Evolutionary conservation across 2,888 invertebrate genomes (phyloP).

Genomic region (Pristionchus fissidentatus): DNA sequence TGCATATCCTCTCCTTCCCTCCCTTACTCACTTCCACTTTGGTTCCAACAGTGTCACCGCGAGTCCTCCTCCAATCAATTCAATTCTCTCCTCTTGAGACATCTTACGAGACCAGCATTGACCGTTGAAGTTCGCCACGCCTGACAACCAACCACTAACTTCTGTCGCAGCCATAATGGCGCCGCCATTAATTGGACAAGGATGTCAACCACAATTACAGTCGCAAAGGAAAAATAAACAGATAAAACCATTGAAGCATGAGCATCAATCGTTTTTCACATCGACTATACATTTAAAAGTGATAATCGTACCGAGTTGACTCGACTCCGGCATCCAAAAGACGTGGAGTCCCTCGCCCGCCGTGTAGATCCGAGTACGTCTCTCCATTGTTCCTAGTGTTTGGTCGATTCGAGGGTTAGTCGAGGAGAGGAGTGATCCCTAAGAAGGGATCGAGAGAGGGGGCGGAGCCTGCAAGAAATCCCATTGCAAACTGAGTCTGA

Average conservation of each 20-base stretch:
- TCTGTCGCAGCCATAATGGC: too few relatives aligned
- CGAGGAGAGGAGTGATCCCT: slow-evolving; percentile 2
- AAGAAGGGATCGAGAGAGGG: slow-evolving; percentile 18
- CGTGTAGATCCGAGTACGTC: slow-evolving; percentile 42
- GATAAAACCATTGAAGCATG: too few relatives aligned
- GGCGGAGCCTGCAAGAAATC: not conserved
- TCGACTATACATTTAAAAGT: not conserved
- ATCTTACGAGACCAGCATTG: slow-evolving; percentile 52
- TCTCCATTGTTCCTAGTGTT: not conserved
- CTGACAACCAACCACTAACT: slow-evolving; percentile 48
- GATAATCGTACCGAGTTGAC: slow-evolving; percentile 35
- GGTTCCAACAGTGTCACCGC: slow-evolving; percentile 58
- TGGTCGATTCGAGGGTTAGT: not conserved
- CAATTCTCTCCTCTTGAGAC: slow-evolving; percentile 52
- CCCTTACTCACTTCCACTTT: slow-evolving; percentile 59
- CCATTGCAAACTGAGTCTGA: not conserved
- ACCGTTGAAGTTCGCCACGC: slow-evolving; percentile 55
- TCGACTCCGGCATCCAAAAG: slow-evolving; percentile 46
- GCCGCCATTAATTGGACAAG: too few relatives aligned
- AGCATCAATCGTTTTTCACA: too few relatives aligned
- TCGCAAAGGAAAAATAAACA: too few relatives aligned
- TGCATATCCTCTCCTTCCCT: not conserved
- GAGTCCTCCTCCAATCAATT: slow-evolving; percentile 54
- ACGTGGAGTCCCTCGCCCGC: slow-evolving; percentile 27
- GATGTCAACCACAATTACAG: too few relatives aligned